Evolutionary conservation across 1,140 invertebrate species (phyloP).

Genomic region (Globodera rostochiensis): DNA sequence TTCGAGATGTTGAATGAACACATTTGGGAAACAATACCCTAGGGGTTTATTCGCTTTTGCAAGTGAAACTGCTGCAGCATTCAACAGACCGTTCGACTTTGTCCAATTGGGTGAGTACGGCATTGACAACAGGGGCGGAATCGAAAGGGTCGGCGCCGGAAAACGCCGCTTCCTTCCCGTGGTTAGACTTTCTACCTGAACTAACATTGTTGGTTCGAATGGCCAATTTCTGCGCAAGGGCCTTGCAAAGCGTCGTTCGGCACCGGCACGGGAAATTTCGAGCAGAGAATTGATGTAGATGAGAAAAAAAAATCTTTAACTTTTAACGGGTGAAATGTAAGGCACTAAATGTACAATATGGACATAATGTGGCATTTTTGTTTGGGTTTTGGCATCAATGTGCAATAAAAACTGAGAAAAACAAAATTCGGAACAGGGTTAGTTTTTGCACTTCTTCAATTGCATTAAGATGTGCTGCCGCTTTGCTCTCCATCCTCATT

Average conservation of each 20-base stretch:
- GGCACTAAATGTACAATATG: no score
- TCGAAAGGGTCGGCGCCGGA: conserved; percentile 83
- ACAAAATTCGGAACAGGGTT: no score
- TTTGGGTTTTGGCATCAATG: no score
- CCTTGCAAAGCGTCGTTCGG: conserved; percentile 90
- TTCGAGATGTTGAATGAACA: conserved; percentile 87
- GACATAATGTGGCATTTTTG: no score
- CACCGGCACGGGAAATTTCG: conserved; percentile 78
- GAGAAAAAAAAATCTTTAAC: conserved; percentile 70
- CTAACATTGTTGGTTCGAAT: conserved; percentile 72
- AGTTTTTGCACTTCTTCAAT: no score
- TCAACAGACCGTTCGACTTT: conserved; percentile 75
- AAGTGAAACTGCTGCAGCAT: neutral
- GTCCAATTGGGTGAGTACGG: conserved; percentile 88
- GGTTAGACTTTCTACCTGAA: conserved; percentile 93
- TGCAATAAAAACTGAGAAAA: no score
- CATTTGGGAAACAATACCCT: conserved; percentile 76
- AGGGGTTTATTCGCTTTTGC: conserved; percentile 21
- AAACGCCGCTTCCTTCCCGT: conserved; percentile 75
- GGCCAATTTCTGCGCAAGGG: conserved; percentile 86
- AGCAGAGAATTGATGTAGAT: conserved; percentile 83
- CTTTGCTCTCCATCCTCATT: no score
- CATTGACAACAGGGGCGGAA: conserved; percentile 83
- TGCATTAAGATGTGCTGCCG: no score
- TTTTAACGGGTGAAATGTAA: no score